Evolutionary conservation across 2,113 vertebrate species (phyloP), one percentile per base, ranked within the genome.

Genomic region (Gasterosteus aculeatus): DNA sequence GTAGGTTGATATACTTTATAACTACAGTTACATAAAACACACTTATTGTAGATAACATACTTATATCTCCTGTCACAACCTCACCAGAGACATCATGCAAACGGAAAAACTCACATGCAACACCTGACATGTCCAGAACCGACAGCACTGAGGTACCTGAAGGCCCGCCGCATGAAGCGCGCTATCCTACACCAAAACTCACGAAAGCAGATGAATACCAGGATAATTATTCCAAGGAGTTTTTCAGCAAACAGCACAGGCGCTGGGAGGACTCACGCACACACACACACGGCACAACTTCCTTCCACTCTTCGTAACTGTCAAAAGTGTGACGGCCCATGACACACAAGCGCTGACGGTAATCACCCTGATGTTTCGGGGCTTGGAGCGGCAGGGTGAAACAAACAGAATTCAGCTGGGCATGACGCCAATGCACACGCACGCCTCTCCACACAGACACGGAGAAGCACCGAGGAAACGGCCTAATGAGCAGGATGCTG

Each of bases 361-460:
- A 56, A 62, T 62, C 75, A 62, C 74, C 42, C 74, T 19, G 38
- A 26, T 38, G 49, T 62, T 60, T 41, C 16, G 14, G 35, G 18
- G 26, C 26, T 47, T 59, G 54, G 22, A 56, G 16, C 42, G 10
- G 16, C 42, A 42, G 46, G 15, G 39, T 44, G n/a, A 16, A 67
- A 46, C 19, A 7, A 63, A 63, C 46, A 42, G 12, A 31, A 54
- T 54, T 9, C 57, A 35, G 74, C 18, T 42, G 46, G 57, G 22
- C 57, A 44, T 8, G 3, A 10, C 15, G 16, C 35, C 38, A 57
- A 59, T 29, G 10, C 61, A 49, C 33, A 3, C 0, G 3, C 2
- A 18, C 2, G 14, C 38, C 49, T 57, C 16, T 8, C 22, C 44
- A 51, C 63, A 41, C 33, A 16, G 8, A 75, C 41, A 66, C n/a